Evolutionary conservation across 1,140 invertebrate genomes (phyloP).

Genomic region (Panagrolaimus sp.): DNA sequence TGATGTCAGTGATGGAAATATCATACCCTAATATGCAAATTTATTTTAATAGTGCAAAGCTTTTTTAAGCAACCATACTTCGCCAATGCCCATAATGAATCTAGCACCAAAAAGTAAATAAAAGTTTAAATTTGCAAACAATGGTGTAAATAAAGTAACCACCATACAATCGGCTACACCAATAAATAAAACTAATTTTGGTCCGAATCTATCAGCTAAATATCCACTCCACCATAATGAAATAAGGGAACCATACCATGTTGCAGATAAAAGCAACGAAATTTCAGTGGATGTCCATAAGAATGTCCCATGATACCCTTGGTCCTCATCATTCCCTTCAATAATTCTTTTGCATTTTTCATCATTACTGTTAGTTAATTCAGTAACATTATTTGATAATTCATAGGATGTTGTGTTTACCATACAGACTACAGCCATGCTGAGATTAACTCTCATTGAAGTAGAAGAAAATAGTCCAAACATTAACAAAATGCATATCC

Average conservation of each 20-base stretch:
- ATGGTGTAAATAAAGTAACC: background rate
- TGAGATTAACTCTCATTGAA: background rate
- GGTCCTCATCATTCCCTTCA: background rate
- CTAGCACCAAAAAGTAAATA: background rate
- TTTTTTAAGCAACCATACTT: background rate
- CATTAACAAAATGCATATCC: background rate
- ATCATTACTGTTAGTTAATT: background rate
- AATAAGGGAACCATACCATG: background rate
- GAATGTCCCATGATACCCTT: background rate
- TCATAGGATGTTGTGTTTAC: background rate
- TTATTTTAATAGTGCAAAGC: background rate
- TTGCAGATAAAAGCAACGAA: constrained; percentile 11
- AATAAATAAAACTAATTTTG: background rate
- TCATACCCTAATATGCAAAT: background rate
- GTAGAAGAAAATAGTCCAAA: background rate
- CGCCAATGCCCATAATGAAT: constrained; percentile 12
- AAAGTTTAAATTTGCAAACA: background rate
- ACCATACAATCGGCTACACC: constrained; percentile 1
- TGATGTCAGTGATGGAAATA: constrained; percentile 1
- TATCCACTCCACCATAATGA: background rate
- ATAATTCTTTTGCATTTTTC: background rate
- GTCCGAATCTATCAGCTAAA: background rate
- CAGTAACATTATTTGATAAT: background rate
- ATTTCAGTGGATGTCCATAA: background rate
- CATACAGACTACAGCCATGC: constrained; percentile 14